A percentile compares a stretch with the other conserved stretches of the same genome.
Conservation (phyloP, 2,888 invertebrate genomes). For the Pasiphila rectangulata region DNA sequence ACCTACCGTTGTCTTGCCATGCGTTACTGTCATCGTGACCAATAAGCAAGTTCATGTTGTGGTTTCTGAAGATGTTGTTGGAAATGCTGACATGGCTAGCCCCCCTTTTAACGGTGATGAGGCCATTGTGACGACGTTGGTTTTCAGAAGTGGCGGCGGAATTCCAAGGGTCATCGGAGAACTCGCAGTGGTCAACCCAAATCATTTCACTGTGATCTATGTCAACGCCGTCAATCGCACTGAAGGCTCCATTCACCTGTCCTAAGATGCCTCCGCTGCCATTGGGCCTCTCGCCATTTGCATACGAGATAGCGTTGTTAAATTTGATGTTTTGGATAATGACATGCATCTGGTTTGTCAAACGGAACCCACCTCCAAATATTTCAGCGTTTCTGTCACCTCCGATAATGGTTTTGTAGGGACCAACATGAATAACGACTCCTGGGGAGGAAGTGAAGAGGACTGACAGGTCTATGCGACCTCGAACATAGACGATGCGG, state of each 20-base stretch:
- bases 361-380: conserved; percentile 13
- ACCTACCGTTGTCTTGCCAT: conserved; percentile 9
- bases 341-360: conserved; percentile 14
- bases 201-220: conserved; percentile 4
- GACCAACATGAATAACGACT: conserved; percentile 8
- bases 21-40: conserved; percentile 11
- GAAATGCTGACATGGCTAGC: conserved; percentile 11
- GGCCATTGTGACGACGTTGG: conserved; percentile 14
- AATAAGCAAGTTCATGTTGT: conserved; percentile 18
- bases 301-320: conserved; percentile 12
- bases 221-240: conserved; percentile 16
- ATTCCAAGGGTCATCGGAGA: conserved; percentile 23
- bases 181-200: conserved; percentile 19
- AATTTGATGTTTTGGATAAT: conserved; percentile 21
- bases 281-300: conserved; percentile 13
- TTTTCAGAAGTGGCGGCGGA: neutral
- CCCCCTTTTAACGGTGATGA: conserved; percentile 5
- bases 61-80: conserved; percentile 22
- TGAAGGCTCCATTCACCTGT: conserved; percentile 5
- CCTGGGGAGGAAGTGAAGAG: conserved; percentile 23
- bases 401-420: conserved; percentile 17
- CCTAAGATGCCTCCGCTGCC: conserved; percentile 18
- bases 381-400: conserved; percentile 16
- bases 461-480: conserved; percentile 21
- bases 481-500: conserved; percentile 20